Percentiles rank a stretch among this genome's conserved stretches.
phyloP scores from a whole-genome alignment of 2,113 vertebrate species.

The Numida meleagris region DNA sequence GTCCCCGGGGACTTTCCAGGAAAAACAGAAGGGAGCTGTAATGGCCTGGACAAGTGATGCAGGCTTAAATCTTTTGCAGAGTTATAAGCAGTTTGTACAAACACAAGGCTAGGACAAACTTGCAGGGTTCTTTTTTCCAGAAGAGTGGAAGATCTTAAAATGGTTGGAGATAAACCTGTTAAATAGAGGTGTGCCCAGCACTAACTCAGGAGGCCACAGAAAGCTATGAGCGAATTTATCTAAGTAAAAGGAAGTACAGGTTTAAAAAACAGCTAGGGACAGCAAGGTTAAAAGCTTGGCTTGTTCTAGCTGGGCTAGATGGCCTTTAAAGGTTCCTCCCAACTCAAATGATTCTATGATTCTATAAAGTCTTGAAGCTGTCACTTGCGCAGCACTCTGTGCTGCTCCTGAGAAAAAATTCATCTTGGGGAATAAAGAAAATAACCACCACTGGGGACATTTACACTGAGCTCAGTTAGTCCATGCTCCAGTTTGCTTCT shows the following conservation, averaged over 20 bases:
- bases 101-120: neutral
- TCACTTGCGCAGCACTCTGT: neutral
- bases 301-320: neutral
- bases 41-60: neutral
- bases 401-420: neutral
- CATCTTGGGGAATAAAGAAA: neutral
- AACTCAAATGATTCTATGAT: too few species aligned
- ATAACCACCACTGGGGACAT: rapidly evolving
- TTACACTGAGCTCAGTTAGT: neutral
- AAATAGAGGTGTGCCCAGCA: rapidly evolving
- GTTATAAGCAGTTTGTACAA: neutral
- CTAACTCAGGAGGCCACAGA: neutral
- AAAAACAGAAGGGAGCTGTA: conserved; percentile 14
- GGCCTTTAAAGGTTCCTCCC: too few species aligned
- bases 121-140: neutral
- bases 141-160: neutral
- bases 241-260: neutral
- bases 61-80: neutral
- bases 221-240: neutral
- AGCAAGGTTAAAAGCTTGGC: neutral
- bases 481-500: rapidly evolving
- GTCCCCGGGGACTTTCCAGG: neutral
- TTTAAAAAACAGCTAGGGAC: neutral
- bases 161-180: neutral
- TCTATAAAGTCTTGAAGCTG: neutral